Evolutionary conservation across 2,113 vertebrate genomes (phyloP), one percentile per base, ranked within the genome.

Genomic region (Dendropsophus ebraccatus): DNA sequence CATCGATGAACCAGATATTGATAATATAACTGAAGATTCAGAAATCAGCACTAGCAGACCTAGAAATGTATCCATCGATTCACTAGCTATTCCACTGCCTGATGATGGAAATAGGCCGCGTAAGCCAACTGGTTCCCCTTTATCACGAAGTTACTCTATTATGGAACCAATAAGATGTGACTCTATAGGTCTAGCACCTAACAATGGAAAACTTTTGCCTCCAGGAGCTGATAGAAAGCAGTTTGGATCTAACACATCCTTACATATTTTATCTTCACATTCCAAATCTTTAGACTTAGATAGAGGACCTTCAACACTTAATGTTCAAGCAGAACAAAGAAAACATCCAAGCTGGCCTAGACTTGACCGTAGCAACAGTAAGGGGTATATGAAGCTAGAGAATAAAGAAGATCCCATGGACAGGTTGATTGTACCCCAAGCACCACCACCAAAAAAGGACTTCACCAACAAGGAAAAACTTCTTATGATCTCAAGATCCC

Each of bases 331-430:
- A 0, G 97, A 99, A 50, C 97, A 98, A 89, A 92, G 96, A 87
- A 99, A 99, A 72, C 98, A 99, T 87, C 97, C 97, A 23, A 99
- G 98, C 86, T 99, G 98, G 98, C 97, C 98, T 37, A 93, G 98
- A 49, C 92, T 99, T 67, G 97, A 99, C 91, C 94, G 97, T 14
- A 98, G 96, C 94, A 99, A 97, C 92, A 97, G 96, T 83, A 99
- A 98, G 91, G 98, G 98, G 1, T 99, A 99, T 83, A 90, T 93
- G 91, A 96, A 96, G 88, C 93, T 99, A 87, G 98, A 99, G 92
- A 96, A 99, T 92, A 96, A 97, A 88, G 98, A 99, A 87, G 97
- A 99, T 87, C 96, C 96, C 0, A 96, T 96, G 93, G 97, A 98
- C 87, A 94, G 94, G 47, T 87, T 96, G 87, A 91, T 95, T 69